phyloP scores from a whole-genome alignment of 2,113 vertebrate species.

The Caranx melampygus region DNA sequence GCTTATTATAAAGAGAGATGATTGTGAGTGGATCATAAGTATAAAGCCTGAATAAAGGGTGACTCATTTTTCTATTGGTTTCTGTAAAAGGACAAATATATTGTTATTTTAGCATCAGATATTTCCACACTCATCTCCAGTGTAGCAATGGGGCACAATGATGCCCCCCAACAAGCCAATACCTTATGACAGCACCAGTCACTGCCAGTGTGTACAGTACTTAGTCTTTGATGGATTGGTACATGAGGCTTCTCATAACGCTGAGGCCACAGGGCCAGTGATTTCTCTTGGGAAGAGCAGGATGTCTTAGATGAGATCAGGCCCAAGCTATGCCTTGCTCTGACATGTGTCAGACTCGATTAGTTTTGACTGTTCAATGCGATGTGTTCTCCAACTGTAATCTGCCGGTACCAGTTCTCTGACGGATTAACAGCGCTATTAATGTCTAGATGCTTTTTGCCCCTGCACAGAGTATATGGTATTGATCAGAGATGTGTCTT shows the following conservation, averaged over 20 bases:
- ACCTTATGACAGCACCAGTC: constrained; percentile 40
- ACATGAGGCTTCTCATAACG: constrained; percentile 51
- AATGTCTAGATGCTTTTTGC: constrained; percentile 54
- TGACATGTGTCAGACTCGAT: constrained; percentile 77
- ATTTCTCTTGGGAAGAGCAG: constrained; percentile 68
- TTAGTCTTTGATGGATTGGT: constrained; percentile 51
- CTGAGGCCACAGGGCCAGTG: constrained; percentile 44
- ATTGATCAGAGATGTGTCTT: constrained; percentile 48
- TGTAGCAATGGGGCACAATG: background rate
- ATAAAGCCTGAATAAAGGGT: background rate
- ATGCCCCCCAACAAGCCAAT: background rate
- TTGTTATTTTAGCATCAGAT: background rate
- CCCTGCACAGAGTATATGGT: constrained; percentile 9
- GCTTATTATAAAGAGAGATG: background rate
- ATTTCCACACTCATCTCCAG: background rate
- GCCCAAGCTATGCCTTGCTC: constrained; percentile 53
- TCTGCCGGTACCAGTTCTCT: constrained; percentile 46
- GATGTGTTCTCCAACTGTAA: constrained; percentile 58
- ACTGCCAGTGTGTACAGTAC: constrained; percentile 27
- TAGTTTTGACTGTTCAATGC: constrained; percentile 60
- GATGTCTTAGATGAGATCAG: constrained; percentile 64
- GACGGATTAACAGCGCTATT: constrained; percentile 63
- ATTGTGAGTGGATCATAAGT: background rate
- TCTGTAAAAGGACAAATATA: background rate
- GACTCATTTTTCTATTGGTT: background rate